Conservation (phyloP, 2,797 vertebrate species). For the Galaxias olidus region DNA sequence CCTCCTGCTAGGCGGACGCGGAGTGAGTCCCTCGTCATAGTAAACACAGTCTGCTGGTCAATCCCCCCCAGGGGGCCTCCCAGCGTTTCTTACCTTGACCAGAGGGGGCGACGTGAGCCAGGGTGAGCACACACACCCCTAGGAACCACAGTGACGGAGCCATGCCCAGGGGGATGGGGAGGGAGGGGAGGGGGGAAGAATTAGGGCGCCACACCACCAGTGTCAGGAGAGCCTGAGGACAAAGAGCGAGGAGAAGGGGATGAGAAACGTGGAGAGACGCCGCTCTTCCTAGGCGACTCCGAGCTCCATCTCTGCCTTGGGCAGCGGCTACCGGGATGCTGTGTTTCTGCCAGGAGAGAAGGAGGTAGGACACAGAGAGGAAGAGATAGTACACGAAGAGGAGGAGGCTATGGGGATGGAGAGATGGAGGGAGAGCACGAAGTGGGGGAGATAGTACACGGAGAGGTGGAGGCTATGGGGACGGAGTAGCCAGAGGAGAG, state of each 20-base stretch:
- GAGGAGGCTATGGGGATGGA: background rate
- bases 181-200: slow-evolving; percentile 50
- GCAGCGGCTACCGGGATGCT: too few species aligned
- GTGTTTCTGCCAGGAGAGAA: background rate
- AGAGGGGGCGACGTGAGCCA: slow-evolving; percentile 70
- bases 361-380: background rate
- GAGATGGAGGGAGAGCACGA: background rate
- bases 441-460: background rate
- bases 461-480: background rate
- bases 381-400: background rate
- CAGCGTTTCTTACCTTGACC: slow-evolving; percentile 68
- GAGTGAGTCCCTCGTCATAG: background rate
- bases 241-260: slow-evolving; percentile 23
- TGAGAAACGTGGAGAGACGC: background rate
- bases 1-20: too few species aligned
- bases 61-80: background rate
- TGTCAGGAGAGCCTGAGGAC: slow-evolving; percentile 62
- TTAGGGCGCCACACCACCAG: slow-evolving; percentile 62
- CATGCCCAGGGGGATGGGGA: slow-evolving; percentile 53
- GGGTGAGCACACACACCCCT: slow-evolving; percentile 66
- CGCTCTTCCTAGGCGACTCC: too few species aligned
- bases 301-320: too few species aligned
- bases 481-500: background rate
- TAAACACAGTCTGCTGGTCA: too few species aligned
- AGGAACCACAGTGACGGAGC: slow-evolving; percentile 74